Evolutionary conservation across 1,140 invertebrate genomes (phyloP).

Genomic region (Condylostylus longicornis): DNA sequence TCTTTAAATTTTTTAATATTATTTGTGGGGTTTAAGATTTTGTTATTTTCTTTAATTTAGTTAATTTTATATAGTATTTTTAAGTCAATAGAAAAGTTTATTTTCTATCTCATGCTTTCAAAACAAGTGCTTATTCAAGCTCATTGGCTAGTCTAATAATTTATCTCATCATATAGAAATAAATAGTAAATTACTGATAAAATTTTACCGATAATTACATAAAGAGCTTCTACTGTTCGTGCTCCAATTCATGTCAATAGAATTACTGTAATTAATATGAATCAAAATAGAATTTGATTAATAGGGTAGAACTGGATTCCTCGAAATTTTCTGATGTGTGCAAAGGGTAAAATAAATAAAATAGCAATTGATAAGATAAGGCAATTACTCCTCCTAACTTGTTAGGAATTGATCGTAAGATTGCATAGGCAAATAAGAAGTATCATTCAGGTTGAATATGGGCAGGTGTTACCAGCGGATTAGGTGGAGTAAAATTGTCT

Average conservation of each 20-base stretch:
- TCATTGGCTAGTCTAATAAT: slow-evolving; percentile 38
- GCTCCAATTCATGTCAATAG: slow-evolving; percentile 51
- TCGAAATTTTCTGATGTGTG: slow-evolving; percentile 36
- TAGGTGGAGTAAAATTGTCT: slow-evolving; percentile 53
- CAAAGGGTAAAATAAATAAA: slow-evolving; percentile 40
- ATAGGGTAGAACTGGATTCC: slow-evolving; percentile 39
- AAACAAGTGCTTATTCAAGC: slow-evolving; percentile 45
- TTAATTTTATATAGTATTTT: slow-evolving; percentile 32
- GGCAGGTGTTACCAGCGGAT: slow-evolving; percentile 48
- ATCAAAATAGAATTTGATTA: slow-evolving; percentile 44
- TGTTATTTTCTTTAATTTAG: slow-evolving; percentile 19
- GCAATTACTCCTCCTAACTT: slow-evolving; percentile 56
- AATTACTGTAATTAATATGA: slow-evolving; percentile 36
- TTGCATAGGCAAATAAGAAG: slow-evolving; percentile 60
- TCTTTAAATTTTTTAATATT: slow-evolving; percentile 38
- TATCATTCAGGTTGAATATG: slow-evolving; percentile 66
- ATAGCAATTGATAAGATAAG: slow-evolving; percentile 47
- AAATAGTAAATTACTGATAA: slow-evolving; percentile 39
- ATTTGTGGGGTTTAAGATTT: slow-evolving; percentile 27
- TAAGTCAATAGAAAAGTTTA: slow-evolving; percentile 38
- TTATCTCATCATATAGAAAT: slow-evolving; percentile 37
- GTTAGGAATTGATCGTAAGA: slow-evolving; percentile 55
- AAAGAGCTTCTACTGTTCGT: slow-evolving; percentile 43
- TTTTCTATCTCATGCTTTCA: slow-evolving; percentile 46
- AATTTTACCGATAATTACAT: slow-evolving; percentile 41